Evolutionary conservation across 2,888 invertebrate genomes (phyloP), one percentile per base, ranked within the genome.

Genomic region (Drosophila neonasuta): DNA sequence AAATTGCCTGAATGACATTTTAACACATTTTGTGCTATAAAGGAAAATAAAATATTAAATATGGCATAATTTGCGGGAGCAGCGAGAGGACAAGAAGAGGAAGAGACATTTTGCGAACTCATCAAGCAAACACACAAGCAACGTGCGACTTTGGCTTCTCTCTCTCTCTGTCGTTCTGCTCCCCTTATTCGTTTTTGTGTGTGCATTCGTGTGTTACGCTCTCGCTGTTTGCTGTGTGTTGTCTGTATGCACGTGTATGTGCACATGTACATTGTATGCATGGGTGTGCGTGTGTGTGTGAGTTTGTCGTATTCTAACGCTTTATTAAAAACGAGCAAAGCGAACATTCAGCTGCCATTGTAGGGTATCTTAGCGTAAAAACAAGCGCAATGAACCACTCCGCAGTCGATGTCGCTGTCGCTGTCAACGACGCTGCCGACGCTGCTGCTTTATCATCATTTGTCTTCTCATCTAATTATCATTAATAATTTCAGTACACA

Each of bases 381-480:
- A 60, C 17, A 63, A 68, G 34, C 63, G 63, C 51, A 58, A 44
- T 55, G 55, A 58, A 55, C 39, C 59, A 42, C 24, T 24, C 4
- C 20, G 20, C 20, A 20, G 45, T 50, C 62, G 15, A 20, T 39
- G 24, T 5, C 17, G 15, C 10, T 20, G 20, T 20, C 24, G 41
- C 24, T 29, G 46, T 3, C 50, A 24, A 42, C 46, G 32, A 42
- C 46, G 48, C 15, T 57, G 32, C 9, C 36, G 36, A n/a, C n/a
- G 36, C n/a, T 36, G 36, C 48, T 34, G 46, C 41, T 36, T 36
- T 36, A 36, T 36, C 72, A 36, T 36, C 72, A 59, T 73, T 61
- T 69, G 61, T 66, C 66, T 74, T 66, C 54, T 41, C 66, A 74
- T 66, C 56, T 56, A 69, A 74, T 73, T 66, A 65, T 73, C 74